These are phyloP conservation scores for Ganaspis brasiliensis DNA, from an alignment of 2,888 invertebrate genomes.

Conservation along the genomic window DNA sequence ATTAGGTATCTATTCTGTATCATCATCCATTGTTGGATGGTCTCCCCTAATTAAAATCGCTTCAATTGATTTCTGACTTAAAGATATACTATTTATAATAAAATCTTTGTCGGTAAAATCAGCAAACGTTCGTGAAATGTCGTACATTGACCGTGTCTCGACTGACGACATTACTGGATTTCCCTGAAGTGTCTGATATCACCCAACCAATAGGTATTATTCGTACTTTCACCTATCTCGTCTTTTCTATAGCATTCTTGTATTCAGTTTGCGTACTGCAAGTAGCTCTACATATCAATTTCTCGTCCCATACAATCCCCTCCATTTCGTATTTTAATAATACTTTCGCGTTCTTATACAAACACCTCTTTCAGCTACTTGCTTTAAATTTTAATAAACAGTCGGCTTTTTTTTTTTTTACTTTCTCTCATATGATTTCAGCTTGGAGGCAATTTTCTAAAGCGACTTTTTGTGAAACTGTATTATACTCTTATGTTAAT, in stretches of 20 bases:
- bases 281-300: slow-evolving; percentile 33
- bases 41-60: too few species aligned
- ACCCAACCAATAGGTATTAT: slow-evolving; percentile 64
- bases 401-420: too few species aligned
- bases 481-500: too few species aligned
- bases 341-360: slow-evolving; percentile 43
- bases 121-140: slow-evolving; percentile 13
- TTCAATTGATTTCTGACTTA: not conserved
- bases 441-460: not conserved
- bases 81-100: slow-evolving; percentile 7
- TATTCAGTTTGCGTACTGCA: slow-evolving; percentile 51
- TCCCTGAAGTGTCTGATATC: slow-evolving; percentile 48
- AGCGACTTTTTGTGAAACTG: not conserved
- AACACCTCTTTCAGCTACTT: slow-evolving; percentile 17
- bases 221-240: slow-evolving; percentile 69
- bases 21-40: too few species aligned
- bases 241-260: slow-evolving; percentile 68
- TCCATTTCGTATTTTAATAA: slow-evolving; percentile 24
- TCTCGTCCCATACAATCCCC: slow-evolving; percentile 27
- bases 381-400: slow-evolving; percentile 13
- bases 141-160: slow-evolving; percentile 25
- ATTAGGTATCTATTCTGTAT: too few species aligned
- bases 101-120: not conserved
- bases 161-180: slow-evolving; percentile 7
- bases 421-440: not conserved